Conservation (phyloP, 1,140 invertebrate species). For the Limonius californicus region DNA sequence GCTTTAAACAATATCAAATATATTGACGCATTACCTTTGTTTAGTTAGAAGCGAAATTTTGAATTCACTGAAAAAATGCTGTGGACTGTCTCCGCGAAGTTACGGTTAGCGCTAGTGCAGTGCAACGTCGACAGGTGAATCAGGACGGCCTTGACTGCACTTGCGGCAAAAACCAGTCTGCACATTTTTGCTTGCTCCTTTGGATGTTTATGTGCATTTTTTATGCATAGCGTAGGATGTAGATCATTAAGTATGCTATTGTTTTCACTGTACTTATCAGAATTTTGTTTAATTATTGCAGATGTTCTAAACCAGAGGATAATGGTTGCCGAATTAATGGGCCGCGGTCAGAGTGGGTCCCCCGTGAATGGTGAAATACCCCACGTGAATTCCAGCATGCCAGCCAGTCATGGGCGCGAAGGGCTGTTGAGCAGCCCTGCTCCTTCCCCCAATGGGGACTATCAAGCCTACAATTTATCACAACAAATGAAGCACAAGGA, state of each 20-base stretch:
- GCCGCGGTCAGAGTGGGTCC: conserved; percentile 66
- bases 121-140: conserved; percentile 26
- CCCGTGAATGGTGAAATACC: conserved; percentile 64
- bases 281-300: conserved; percentile 47
- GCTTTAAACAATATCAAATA: not conserved
- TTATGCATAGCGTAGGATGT: too few relatives aligned
- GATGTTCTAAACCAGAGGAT: conserved; percentile 70
- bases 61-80: too few relatives aligned
- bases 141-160: conserved; percentile 27
- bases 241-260: too few relatives aligned
- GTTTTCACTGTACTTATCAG: too few relatives aligned
- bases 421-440: conserved; percentile 43
- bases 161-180: conserved; percentile 30
- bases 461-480: conserved; percentile 48
- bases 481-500: conserved; percentile 64
- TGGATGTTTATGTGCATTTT: not conserved
- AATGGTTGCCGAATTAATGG: conserved; percentile 81
- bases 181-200: conserved; percentile 20
- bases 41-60: not conserved
- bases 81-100: not conserved
- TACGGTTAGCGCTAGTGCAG: not conserved
- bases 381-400: conserved; percentile 56
- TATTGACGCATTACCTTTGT: not conserved
- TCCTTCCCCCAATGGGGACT: conserved; percentile 25
- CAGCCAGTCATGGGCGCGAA: conserved; percentile 49